Percentiles rank a stretch among this genome's conserved stretches.
Evolutionary conservation across 2,113 vertebrate genomes (phyloP).

Genomic region (human (Homo sapiens)): GRCh38 chr7:42215001-42215500

Average conservation of each 20-base stretch:
- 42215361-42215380: background rate
- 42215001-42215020: background rate
- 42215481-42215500: background rate
- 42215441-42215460: background rate
- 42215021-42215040: too few relatives aligned
- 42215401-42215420: background rate
- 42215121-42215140: background rate
- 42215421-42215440: background rate
- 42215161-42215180: background rate
- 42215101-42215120: background rate
- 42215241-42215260: background rate
- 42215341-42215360: background rate
- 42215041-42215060: background rate
- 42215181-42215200: background rate
- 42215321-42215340: background rate
- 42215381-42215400: background rate
- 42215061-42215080: background rate
- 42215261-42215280: background rate
- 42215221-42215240: background rate
- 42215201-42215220: background rate
- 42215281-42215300: background rate
- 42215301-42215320: background rate
- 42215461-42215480: background rate
- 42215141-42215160: background rate
- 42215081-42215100: background rate